Evolutionary conservation across 2,888 invertebrate species (phyloP).

Genomic region (Cantharis rustica): DNA sequence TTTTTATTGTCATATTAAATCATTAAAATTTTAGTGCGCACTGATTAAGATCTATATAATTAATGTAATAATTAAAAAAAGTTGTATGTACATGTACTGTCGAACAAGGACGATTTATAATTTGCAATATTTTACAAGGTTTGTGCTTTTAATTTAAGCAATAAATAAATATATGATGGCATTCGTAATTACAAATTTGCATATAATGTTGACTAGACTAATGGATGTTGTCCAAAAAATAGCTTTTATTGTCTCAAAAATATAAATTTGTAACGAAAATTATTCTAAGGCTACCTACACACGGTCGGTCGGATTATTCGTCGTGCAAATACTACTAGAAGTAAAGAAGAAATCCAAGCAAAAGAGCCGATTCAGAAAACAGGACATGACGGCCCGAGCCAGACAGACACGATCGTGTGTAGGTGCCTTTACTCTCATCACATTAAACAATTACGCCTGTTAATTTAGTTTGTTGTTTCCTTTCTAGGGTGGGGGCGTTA

Average conservation of each 20-base stretch:
- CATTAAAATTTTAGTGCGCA: neutral
- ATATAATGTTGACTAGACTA: neutral
- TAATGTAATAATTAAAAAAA: neutral
- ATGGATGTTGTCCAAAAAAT: neutral
- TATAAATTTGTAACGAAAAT: neutral
- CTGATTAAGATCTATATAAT: neutral
- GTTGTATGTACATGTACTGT: neutral
- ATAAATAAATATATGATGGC: neutral
- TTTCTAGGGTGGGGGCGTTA: neutral
- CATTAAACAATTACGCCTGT: too few species aligned
- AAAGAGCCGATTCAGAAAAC: too few species aligned
- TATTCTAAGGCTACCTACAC: neutral
- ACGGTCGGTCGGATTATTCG: too few species aligned
- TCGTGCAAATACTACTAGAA: too few species aligned
- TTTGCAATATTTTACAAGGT: neutral
- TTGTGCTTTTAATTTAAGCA: neutral
- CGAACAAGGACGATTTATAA: neutral
- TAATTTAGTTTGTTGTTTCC: neutral
- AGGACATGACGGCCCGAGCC: too few species aligned
- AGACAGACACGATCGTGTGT: too few species aligned
- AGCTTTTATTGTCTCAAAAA: neutral
- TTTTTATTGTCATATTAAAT: neutral
- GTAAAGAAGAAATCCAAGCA: too few species aligned
- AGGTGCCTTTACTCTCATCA: neutral
- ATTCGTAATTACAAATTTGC: neutral